Evolutionary conservation across 2,797 vertebrate genomes (phyloP).

Genomic region (Monodelphis domestica): DNA sequence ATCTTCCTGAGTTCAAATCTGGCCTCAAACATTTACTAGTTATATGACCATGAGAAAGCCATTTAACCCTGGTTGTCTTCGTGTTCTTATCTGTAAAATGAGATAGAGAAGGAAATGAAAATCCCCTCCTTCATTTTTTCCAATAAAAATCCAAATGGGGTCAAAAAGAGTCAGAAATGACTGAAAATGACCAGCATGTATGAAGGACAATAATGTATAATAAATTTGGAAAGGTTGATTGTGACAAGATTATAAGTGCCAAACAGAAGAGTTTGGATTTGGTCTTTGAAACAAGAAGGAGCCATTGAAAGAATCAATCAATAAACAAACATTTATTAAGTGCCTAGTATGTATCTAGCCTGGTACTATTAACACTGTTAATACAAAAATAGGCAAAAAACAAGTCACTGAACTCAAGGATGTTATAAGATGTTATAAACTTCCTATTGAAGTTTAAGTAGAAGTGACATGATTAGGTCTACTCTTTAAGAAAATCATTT

Average conservation of each 20-base stretch:
- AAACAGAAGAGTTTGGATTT: neutral
- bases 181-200: too few relatives aligned
- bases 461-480: neutral
- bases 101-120: too few relatives aligned
- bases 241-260: neutral
- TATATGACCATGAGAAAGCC: too few relatives aligned
- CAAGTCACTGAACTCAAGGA: neutral
- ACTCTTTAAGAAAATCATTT: neutral
- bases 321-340: neutral
- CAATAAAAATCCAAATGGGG: too few relatives aligned
- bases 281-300: neutral
- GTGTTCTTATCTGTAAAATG: too few relatives aligned
- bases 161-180: too few relatives aligned
- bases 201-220: neutral
- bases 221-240: neutral
- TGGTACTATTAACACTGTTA: neutral
- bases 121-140: too few relatives aligned
- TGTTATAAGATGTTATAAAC: neutral
- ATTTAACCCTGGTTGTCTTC: too few relatives aligned
- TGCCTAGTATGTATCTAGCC: neutral
- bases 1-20: too few relatives aligned
- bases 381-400: neutral
- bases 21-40: too few relatives aligned
- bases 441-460: neutral
- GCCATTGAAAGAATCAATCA: neutral